Base-by-base conservation (phyloP, 2,113 vertebrate genomes). In the Lates calcarifer region DNA sequence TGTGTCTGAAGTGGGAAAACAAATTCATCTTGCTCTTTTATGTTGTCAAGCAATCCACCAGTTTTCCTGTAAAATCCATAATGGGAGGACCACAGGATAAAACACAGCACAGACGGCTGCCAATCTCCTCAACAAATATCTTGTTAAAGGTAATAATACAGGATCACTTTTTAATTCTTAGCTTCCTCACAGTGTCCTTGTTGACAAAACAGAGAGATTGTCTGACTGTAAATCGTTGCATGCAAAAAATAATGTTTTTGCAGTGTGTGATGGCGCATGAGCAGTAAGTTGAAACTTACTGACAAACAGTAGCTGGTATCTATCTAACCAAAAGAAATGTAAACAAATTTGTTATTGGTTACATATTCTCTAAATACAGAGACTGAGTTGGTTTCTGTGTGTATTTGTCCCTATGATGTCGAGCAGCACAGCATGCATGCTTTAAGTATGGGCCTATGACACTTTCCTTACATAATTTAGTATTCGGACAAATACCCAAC, bases 401-500 rank as follows among this genome's bases (percentile, higher is more conserved):
- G 26, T 39, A n/a, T 79, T 80, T 84, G 51, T 78, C 5, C 6
- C 10, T n/a, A 22, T 37, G 63, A 65, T 57, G 56, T 65, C 43
- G 35, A 67, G 60, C 45, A 82, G 55, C 84, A 71, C 6, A 74
- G 28, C 63, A 51, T 0, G n/a, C 2, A 45, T 67, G 80, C 62
- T 75, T 47, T 13, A 22, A 45, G 33, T 24, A 24, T 78, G 53
- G 68, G 64, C 51, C 57, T 56, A 53, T 85, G 55, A 84, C 74
- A 87, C 69, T 68, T 68, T 81, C 33, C 58, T 33, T 72, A 83
- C 62, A 82, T 78, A 78, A 86, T 92, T 88, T 74, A 81, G 51
- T 53, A 66, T 65, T 61, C 60, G 18, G 60, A 87, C 47, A 83
- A 85, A 85, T 60, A 67, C 82, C 81, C 73, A 69, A 86, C 58